Evolutionary conservation across 1,140 invertebrate species (phyloP), one percentile per base, ranked within the genome.

Genomic region (Drosophila punjabiensis): DNA sequence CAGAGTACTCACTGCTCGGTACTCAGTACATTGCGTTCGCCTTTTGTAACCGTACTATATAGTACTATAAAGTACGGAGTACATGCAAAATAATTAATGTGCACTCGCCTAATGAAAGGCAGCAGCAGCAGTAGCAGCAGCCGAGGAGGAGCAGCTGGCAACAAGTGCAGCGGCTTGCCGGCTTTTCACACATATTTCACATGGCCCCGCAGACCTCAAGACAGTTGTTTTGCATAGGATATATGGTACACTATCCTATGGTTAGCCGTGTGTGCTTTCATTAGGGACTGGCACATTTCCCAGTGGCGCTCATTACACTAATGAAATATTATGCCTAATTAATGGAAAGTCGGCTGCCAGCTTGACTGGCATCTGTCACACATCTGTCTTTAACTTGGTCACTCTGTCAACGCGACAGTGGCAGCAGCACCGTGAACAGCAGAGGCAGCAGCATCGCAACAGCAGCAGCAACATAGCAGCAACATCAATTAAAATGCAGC

Each of bases 311-410:
- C 79, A 87, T 90, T 90, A 90, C 62, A 63, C 82, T 90, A 90
- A 85, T 86, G 82, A 89, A 90, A 80, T 89, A 89, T 89, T 82
- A 91, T 82, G 86, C 82, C 86, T 90, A 90, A 90, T 90, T 90
- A 90, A 90, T 90, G 86, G 82, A 89, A 88, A 88, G 82, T 86
- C 79, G 75, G 37, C 81, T 71, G 69, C 18, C 70, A 56, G 55
- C 35, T 59, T 55, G 68, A 84, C 81, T 75, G 85, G 80, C 84
- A 87, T 90, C 43, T 88, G 85, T 89, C 85, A 89, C 79, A 64
- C 85, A 86, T 79, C 66, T 90, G 75, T 74, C 86, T 90, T 90
- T 91, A 90, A 90, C 79, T 90, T 90, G 86, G 86, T 90, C 86
- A 90, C 82, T 89, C 87, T 90, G 86, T 90, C 86, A 89, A 50